Conservation (phyloP, 2,113 vertebrate genomes). For the Oryzias celebensis region DNA sequence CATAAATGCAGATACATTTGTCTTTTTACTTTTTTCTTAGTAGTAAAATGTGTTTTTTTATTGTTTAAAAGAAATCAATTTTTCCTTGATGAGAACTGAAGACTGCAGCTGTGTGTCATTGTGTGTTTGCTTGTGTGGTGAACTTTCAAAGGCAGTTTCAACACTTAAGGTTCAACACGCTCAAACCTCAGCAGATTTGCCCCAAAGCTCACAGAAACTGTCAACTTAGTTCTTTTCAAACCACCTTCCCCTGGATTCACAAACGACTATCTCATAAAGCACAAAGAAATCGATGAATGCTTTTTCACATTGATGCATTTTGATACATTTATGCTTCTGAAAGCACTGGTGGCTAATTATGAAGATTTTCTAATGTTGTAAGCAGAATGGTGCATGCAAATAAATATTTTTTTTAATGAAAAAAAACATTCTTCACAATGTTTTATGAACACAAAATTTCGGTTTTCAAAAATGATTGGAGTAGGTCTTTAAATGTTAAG, state of each 20-base stretch:
- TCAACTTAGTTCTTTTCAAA: slow-evolving; percentile 5
- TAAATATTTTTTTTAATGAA: too few relatives aligned
- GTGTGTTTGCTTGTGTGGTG: neutral
- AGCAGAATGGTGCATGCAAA: too few relatives aligned
- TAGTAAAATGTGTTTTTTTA: neutral
- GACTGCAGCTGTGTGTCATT: neutral
- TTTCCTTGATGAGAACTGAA: neutral
- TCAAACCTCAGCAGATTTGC: slow-evolving; percentile 1
- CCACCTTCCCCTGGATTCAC: neutral
- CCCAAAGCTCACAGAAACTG: neutral
- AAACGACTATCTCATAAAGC: slow-evolving; percentile 3
- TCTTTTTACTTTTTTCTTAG: neutral
- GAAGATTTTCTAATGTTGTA: too few relatives aligned
- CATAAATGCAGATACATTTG: neutral
- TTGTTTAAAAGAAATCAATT: neutral
- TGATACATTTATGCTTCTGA: neutral
- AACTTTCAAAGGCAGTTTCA: slow-evolving; percentile 15
- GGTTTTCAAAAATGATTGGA: too few relatives aligned
- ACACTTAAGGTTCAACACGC: neutral
- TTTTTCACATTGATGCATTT: neutral
- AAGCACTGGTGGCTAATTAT: too few relatives aligned
- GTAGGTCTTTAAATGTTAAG: too few relatives aligned
- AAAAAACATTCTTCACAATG: too few relatives aligned
- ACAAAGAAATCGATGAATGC: neutral
- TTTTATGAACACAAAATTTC: too few relatives aligned